Percentiles rank a stretch among this genome's conserved stretches.
Evolutionary conservation across 2,797 vertebrate species (phyloP).

Genomic region (Pantherophis alleghaniensis): DNA sequence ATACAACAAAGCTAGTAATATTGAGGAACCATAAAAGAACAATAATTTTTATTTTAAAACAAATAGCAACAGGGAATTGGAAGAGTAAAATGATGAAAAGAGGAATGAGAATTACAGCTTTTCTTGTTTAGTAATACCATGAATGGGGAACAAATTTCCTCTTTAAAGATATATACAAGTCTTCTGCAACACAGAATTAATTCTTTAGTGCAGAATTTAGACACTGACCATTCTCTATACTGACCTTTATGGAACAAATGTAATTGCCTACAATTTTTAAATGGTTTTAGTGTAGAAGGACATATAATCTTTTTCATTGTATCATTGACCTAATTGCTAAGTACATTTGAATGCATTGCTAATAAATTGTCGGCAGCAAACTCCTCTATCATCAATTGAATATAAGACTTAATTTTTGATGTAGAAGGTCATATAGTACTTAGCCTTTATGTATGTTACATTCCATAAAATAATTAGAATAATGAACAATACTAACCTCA

Average conservation of each 20-base stretch:
- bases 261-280: constrained; percentile 56
- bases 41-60: constrained; percentile 74
- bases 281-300: constrained; percentile 42
- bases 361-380: not conserved
- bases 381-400: not conserved
- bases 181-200: constrained; percentile 61
- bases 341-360: not conserved
- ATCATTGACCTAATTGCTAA: constrained; percentile 53
- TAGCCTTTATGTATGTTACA: not conserved
- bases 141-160: constrained; percentile 71
- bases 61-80: constrained; percentile 73
- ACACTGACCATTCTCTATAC: constrained; percentile 38
- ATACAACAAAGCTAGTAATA: constrained; percentile 74
- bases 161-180: constrained; percentile 68
- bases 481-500: not conserved
- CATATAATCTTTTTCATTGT: constrained; percentile 42
- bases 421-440: not conserved
- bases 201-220: constrained; percentile 57
- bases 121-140: constrained; percentile 72
- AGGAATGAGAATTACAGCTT: constrained; percentile 78
- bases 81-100: constrained; percentile 78
- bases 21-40: constrained; percentile 76
- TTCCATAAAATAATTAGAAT: not conserved
- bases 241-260: constrained; percentile 57
- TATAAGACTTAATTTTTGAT: not conserved